A percentile compares a stretch with the other conserved stretches of the same genome.
phyloP scores from a whole-genome alignment of 2,797 vertebrate species.

The Chelon labrosus region DNA sequence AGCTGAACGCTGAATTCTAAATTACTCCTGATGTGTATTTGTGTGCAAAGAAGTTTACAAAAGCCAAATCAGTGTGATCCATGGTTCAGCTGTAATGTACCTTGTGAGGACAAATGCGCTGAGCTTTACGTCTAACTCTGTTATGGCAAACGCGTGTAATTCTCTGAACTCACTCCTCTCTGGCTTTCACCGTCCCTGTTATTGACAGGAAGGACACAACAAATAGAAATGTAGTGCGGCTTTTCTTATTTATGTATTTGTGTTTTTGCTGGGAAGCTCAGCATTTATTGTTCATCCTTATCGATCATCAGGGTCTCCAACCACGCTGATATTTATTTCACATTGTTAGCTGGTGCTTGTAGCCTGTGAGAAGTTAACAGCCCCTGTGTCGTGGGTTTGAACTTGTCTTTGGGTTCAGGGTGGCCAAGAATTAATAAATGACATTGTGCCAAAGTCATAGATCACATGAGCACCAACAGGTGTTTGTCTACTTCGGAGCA shows the following conservation, averaged over 20 bases:
- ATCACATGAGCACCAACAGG: constrained; percentile 62
- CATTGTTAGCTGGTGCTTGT: background rate
- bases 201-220: background rate
- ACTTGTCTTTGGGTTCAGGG: constrained; percentile 18
- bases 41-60: background rate
- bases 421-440: constrained; percentile 42
- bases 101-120: background rate
- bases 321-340: too few relatives aligned
- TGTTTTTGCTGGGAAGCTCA: background rate
- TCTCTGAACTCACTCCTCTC: background rate
- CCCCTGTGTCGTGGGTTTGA: background rate
- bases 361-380: background rate
- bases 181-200: background rate
- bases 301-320: too few relatives aligned
- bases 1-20: background rate
- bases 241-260: background rate
- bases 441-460: constrained; percentile 67
- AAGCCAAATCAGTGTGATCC: background rate
- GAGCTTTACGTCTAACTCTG: background rate
- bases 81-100: background rate
- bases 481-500: constrained; percentile 53
- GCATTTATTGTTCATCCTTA: too few relatives aligned
- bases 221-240: background rate
- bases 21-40: background rate
- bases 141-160: background rate